Evolutionary conservation across 2,797 vertebrate genomes (phyloP), one percentile per base, ranked within the genome.

Genomic region (Sciurus vulgaris): DNA sequence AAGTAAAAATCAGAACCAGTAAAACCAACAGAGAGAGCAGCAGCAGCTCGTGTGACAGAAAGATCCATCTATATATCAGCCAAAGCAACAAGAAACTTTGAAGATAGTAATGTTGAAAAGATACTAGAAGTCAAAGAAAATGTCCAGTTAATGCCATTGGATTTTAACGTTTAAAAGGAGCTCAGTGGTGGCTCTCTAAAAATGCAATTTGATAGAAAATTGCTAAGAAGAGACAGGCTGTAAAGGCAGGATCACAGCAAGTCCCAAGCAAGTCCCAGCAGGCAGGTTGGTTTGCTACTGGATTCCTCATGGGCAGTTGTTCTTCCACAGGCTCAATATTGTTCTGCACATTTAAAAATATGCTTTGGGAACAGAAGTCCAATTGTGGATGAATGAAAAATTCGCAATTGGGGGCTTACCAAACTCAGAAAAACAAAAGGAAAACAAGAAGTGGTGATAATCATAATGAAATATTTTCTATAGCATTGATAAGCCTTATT

Each of bases 331-430:
- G 86, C 47, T 49, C 49, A 73, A 38, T 63, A n/a, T 67, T 47
- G 38, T 12, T 92, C 61, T 77, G 11, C 7, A 61, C 65, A 70
- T 72, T 86, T 89, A 67, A 89, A 92, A 89, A 81, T 44, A 63
- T 15, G 41, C 18, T 79, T 94, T 87, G 20, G 15, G 54, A 88
- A 67, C 14, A 86, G 47, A 91, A 88, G 67, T 54, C 59, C 65
- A 90, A 41, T 51, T 61, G 59, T 77, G 69, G 86, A 85, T 81
- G 33, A 78, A 94, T 73, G 70, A 81, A 89, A 96, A 17, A 38
- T 56, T 67, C 84, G 82, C 74, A 56, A 67, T 9, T 24, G 11
- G 51, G 74, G 38, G 54, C n/a, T 72, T 85, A 74, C 51, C 26
- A 77, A 90, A 79, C 67, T 1, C 24, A 89, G 54, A 87, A 86